Evolutionary conservation across 1,140 invertebrate genomes (phyloP).

Genomic region (Trigoniulus corallinus): DNA sequence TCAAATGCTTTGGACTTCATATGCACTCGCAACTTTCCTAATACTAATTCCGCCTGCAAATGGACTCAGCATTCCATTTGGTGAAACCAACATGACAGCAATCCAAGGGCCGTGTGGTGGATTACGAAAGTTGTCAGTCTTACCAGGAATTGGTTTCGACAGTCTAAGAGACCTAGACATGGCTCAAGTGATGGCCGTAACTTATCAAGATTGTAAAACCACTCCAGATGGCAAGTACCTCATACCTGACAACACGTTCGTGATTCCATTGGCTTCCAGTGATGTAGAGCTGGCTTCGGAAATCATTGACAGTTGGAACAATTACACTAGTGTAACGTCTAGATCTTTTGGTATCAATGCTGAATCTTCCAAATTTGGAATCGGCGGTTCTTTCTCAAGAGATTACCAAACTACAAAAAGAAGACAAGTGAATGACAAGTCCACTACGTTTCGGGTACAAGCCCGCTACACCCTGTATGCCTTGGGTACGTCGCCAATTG

Average conservation of each 20-base stretch:
- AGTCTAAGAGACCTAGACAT: constrained; percentile 18
- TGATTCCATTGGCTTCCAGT: constrained; percentile 16
- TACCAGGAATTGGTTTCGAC: constrained; percentile 21
- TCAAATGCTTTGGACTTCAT: too few species aligned
- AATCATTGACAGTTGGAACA: constrained; percentile 16
- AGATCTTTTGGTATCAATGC: constrained; percentile 16
- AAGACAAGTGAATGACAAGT: constrained; percentile 16
- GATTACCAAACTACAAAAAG: constrained; percentile 14
- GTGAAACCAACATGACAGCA: too few species aligned
- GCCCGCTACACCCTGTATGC: constrained; percentile 17
- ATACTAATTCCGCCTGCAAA: too few species aligned
- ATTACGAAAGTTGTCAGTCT: constrained; percentile 11
- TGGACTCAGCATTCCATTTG: too few species aligned
- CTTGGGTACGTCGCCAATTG: not conserved
- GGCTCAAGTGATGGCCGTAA: constrained; percentile 14
- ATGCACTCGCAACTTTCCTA: too few species aligned
- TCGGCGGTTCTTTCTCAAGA: constrained; percentile 19
- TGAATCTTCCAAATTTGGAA: constrained; percentile 6
- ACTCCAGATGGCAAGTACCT: constrained; percentile 18
- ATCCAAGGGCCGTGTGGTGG: too few species aligned
- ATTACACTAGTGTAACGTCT: constrained; percentile 18
- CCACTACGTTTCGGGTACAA: constrained; percentile 17
- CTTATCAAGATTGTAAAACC: constrained; percentile 15
- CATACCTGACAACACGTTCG: constrained; percentile 16
- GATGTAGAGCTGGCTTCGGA: constrained; percentile 17